Evolutionary conservation across 2,113 vertebrate species (phyloP).

Genomic region (Malurus cyaneus): DNA sequence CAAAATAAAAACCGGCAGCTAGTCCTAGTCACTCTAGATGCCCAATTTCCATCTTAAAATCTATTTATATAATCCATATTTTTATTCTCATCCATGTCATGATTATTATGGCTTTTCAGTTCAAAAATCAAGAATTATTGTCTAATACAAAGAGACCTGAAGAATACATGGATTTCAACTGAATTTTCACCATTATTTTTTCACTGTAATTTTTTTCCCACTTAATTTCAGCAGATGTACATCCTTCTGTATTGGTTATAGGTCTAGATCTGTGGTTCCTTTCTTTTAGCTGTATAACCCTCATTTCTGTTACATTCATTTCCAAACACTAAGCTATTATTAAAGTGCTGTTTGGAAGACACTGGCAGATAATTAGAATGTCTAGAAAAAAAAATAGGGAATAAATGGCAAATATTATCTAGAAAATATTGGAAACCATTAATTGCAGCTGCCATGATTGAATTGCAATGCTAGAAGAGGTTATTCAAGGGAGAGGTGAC

Average conservation of each 20-base stretch:
- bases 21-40: neutral
- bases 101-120: neutral
- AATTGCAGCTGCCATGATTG: neutral
- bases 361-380: neutral
- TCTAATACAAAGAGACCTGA: neutral
- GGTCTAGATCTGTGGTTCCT: neutral
- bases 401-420: neutral
- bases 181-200: neutral
- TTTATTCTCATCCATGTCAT: neutral
- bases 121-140: neutral
- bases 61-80: neutral
- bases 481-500: rapidly evolving
- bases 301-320: neutral
- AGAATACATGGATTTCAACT: neutral
- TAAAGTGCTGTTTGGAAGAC: neutral
- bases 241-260: neutral
- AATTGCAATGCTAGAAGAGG: neutral
- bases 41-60: neutral
- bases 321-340: neutral
- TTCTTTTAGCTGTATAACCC: neutral
- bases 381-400: neutral
- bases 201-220: neutral
- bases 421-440: neutral
- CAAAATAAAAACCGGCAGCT: neutral
- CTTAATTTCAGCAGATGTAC: neutral